These are phyloP conservation scores for Perognathus longimembris DNA, from an alignment of 2,113 vertebrate species.

Conservation along the genomic window DNA sequence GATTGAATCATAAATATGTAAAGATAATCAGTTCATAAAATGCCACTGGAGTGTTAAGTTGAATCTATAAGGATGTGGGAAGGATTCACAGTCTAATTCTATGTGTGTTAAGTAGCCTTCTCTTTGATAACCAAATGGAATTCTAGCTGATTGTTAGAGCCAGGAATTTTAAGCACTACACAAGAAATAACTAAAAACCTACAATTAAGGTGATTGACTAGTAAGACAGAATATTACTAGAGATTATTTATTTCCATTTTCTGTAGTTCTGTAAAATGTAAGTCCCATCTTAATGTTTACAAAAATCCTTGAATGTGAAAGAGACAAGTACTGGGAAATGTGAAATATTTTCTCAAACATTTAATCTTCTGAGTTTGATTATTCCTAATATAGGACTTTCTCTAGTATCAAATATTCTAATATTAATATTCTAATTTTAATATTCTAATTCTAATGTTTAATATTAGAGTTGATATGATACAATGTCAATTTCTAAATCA, in stretches of 20 bases:
- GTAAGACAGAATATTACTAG: neutral
- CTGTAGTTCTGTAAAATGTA: neutral
- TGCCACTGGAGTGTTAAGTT: neutral
- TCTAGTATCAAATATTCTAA: neutral
- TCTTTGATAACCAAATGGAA: neutral
- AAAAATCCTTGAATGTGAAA: neutral
- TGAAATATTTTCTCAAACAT: slow-evolving; percentile 21
- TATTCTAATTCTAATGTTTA: too few species aligned
- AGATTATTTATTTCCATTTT: slow-evolving; percentile 10
- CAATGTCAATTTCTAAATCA: neutral
- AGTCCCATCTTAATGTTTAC: slow-evolving; percentile 1
- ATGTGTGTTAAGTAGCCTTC: neutral
- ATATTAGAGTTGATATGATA: neutral
- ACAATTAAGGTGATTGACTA: neutral
- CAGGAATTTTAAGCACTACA: neutral
- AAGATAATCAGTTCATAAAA: slow-evolving; percentile 57
- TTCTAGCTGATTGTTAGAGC: neutral
- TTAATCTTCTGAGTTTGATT: neutral
- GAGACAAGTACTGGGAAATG: neutral
- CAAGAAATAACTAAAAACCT: slow-evolving; percentile 9
- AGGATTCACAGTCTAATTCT: neutral
- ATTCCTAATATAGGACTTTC: neutral
- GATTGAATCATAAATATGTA: slow-evolving; percentile 54
- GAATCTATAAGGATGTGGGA: neutral
- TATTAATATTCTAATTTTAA: too few species aligned